Conservation (phyloP, 23 tunicate species). For the Pegea sp. region DNA sequence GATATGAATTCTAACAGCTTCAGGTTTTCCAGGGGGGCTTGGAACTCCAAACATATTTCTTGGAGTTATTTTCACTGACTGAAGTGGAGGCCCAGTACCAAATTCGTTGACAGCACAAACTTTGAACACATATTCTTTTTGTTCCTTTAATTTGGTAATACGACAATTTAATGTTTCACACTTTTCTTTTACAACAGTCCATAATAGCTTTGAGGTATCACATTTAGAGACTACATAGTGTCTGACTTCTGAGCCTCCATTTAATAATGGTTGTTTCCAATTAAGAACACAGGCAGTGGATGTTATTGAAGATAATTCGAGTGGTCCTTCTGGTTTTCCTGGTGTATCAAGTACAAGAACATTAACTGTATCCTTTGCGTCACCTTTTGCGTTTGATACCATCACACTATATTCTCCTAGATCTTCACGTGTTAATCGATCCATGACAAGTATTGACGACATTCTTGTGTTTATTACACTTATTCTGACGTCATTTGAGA, state of each 20-base stretch:
- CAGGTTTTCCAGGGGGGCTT: neutral
- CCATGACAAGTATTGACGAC: constrained; percentile 21
- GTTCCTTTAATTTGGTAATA: constrained; percentile 1
- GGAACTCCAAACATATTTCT: neutral
- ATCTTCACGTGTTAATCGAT: constrained; percentile 38
- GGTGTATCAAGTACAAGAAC: constrained; percentile 66
- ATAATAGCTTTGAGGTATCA: constrained; percentile 58
- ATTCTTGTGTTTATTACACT: constrained; percentile 18
- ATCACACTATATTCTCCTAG: constrained; percentile 45
- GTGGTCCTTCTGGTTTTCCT: constrained; percentile 85
- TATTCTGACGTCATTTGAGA: constrained; percentile 15
- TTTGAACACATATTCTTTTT: constrained; percentile 3
- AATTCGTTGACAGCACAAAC: constrained; percentile 1
- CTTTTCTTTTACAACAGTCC: constrained; percentile 69
- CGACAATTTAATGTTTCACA: constrained; percentile 41
- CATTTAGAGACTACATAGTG: constrained; percentile 71
- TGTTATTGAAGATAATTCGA: constrained; percentile 50
- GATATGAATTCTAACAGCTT: neutral
- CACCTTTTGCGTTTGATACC: constrained; percentile 59
- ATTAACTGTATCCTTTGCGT: constrained; percentile 41
- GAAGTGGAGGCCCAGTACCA: constrained; percentile 2
- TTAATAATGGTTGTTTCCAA: constrained; percentile 68
- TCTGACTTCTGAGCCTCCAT: constrained; percentile 71
- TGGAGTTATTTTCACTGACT: neutral
- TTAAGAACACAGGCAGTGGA: constrained; percentile 52